phyloP scores from a whole-genome alignment of 2,113 vertebrate species.

The Brachyhypopomus occidentalis region DNA sequence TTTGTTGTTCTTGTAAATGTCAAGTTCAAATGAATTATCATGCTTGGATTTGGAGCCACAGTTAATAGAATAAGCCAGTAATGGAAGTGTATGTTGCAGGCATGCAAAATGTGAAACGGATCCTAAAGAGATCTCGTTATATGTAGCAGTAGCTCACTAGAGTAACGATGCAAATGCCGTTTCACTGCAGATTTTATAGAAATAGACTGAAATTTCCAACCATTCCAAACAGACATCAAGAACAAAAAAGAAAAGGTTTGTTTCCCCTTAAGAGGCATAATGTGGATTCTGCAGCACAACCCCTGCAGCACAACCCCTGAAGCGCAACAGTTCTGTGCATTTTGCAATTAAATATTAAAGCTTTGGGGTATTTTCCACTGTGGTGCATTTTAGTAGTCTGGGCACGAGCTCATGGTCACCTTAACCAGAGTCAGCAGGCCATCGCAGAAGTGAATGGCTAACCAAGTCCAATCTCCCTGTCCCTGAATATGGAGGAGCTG shows the following conservation, averaged over 20 bases:
- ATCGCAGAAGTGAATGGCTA: conserved; percentile 22
- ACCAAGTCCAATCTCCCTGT: conserved; percentile 16
- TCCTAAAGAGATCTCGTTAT: neutral
- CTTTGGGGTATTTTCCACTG: conserved; percentile 46
- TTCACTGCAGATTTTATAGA: conserved; percentile 19
- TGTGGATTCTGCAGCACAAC: neutral
- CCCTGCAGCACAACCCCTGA: neutral
- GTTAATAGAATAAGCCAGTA: neutral
- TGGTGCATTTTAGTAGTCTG: conserved; percentile 45
- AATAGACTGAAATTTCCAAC: neutral
- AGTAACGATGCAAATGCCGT: neutral
- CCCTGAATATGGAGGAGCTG: no score
- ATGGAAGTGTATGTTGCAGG: neutral
- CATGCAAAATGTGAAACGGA: neutral
- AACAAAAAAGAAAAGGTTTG: neutral
- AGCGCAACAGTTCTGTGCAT: conserved; percentile 17
- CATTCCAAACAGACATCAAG: neutral
- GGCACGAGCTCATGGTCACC: conserved; percentile 20
- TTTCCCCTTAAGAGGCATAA: conserved; percentile 16
- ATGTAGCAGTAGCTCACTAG: neutral
- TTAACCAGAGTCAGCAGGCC: conserved; percentile 15
- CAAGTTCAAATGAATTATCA: neutral
- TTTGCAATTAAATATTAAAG: conserved; percentile 37
- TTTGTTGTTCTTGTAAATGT: neutral
- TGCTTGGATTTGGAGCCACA: neutral